These are phyloP conservation scores for Callionymus lyra DNA, from an alignment of 2,113 vertebrate genomes.

Conservation along the genomic window DNA sequence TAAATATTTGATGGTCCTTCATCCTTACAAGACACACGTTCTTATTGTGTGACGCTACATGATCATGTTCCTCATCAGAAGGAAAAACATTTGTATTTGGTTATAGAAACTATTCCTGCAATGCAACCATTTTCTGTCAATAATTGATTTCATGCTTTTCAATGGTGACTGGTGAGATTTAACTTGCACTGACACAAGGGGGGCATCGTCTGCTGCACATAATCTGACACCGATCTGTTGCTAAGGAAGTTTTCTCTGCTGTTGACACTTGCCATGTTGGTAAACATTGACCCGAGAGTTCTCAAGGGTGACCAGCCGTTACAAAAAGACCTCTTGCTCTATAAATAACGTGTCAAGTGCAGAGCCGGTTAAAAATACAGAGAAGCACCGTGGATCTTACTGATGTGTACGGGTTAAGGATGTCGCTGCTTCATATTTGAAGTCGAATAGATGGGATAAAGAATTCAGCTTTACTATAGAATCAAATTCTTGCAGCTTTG, in stretches of 20 bases:
- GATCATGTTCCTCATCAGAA: too few species aligned
- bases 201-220: not conserved
- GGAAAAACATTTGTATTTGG: too few species aligned
- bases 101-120: too few species aligned
- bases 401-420: not conserved
- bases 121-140: too few species aligned
- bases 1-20: too few species aligned
- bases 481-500: too few species aligned
- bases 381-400: constrained; percentile 16
- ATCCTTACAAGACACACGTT: too few species aligned
- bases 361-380: constrained; percentile 21
- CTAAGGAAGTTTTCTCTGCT: constrained; percentile 2
- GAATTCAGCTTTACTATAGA: too few species aligned
- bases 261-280: constrained; percentile 11
- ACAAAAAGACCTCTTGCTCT: constrained; percentile 7
- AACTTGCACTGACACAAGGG: not conserved
- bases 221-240: constrained; percentile 8
- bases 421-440: too few species aligned
- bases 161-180: not conserved
- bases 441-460: too few species aligned
- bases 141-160: too few species aligned
- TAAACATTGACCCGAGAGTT: constrained; percentile 20
- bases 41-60: too few species aligned
- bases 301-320: constrained; percentile 1
- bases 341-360: constrained; percentile 29